Percentiles rank a stretch among this genome's conserved stretches.
Evolutionary conservation across 2,888 invertebrate species (phyloP).

Genomic region (Spisula subtruncata): DNA sequence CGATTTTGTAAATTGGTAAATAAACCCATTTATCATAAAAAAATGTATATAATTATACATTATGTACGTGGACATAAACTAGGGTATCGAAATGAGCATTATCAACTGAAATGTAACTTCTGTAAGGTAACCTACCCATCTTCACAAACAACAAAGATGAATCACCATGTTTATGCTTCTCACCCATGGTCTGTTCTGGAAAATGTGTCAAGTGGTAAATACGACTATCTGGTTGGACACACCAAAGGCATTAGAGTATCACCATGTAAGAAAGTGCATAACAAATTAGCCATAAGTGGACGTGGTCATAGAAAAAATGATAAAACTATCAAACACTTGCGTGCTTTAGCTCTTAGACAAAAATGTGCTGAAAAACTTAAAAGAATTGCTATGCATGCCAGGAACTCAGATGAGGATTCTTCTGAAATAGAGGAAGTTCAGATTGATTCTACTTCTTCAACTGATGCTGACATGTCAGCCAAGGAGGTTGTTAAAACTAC

Average conservation of each 20-base stretch:
- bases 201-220: constrained; percentile 39
- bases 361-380: constrained; percentile 68
- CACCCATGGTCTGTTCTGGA: constrained; percentile 45
- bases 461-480: constrained; percentile 25
- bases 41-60: constrained; percentile 44
- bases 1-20: constrained; percentile 26
- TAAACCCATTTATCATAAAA: background rate
- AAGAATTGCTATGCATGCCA: constrained; percentile 48
- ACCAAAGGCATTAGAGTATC: background rate
- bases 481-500: constrained; percentile 15
- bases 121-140: constrained; percentile 50
- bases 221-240: constrained; percentile 25
- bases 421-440: background rate
- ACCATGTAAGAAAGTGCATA: background rate
- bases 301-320: constrained; percentile 25
- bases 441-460: constrained; percentile 1
- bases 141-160: constrained; percentile 40
- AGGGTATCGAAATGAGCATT: constrained; percentile 48
- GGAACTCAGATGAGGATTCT: constrained; percentile 39
- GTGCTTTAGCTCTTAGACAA: constrained; percentile 60
- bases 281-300: background rate
- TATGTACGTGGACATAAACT: constrained; percentile 62
- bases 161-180: constrained; percentile 47
- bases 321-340: constrained; percentile 57
- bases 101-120: constrained; percentile 51